A percentile compares a stretch with the other conserved stretches of the same genome.
These are phyloP conservation scores for Trichogramma dendrolimi DNA, from an alignment of 2,888 invertebrate genomes.

Conservation along the genomic window DNA sequence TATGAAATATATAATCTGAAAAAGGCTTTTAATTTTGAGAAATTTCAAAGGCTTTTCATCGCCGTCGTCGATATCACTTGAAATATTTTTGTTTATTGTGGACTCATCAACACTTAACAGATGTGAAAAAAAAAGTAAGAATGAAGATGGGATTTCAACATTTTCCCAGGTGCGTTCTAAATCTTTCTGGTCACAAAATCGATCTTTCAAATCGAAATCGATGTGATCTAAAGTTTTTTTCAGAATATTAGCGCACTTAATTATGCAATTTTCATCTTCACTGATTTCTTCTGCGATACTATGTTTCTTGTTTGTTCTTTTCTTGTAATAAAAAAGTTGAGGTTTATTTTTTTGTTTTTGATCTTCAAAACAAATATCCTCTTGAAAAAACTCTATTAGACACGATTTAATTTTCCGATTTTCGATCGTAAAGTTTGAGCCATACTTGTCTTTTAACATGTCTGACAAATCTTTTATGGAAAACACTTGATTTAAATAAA, in stretches of 20 bases:
- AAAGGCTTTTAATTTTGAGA: constrained; percentile 16
- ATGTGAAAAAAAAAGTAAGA: constrained; percentile 11
- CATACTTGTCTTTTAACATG: background rate
- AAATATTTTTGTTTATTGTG: background rate
- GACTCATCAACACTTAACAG: constrained; percentile 9
- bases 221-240: constrained; percentile 9
- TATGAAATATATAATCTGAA: constrained; percentile 22
- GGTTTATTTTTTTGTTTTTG: background rate
- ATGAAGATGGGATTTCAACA: constrained; percentile 8
- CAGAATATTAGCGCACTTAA: background rate
- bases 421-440: background rate
- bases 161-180: constrained; percentile 16
- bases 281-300: no score
- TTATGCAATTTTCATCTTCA: background rate
- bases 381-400: background rate
- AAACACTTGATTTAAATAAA: constrained; percentile 5
- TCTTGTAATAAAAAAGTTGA: background rate
- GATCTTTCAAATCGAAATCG: constrained; percentile 9
- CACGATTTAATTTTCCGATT: constrained; percentile 1
- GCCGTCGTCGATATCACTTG: background rate
- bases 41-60: constrained; percentile 2
- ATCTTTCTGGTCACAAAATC: constrained; percentile 12
- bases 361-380: background rate
- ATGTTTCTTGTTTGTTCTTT: no score
- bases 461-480: background rate